Evolutionary conservation across 1,140 invertebrate genomes (phyloP), one percentile per base, ranked within the genome.

Genomic region (Bombus breviceps): DNA sequence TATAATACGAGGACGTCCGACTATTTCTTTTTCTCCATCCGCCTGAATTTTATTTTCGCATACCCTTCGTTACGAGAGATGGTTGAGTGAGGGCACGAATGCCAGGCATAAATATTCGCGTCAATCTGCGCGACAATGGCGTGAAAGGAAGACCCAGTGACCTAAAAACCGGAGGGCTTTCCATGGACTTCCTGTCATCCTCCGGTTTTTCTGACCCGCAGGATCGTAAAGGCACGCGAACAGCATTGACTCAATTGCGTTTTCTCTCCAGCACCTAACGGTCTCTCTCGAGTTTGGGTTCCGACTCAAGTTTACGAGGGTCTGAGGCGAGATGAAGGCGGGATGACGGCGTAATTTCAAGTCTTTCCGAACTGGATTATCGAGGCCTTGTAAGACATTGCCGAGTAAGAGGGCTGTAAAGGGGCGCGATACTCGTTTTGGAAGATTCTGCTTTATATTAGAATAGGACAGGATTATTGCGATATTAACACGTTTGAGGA

Each of bases 371-470:
- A 73, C 47, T 76, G 75, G 76, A 88, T 88, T 81, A 89, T 81
- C 76, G 72, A 66, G 77, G 47, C 41, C 80, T 85, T 75, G 87
- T 88, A 76, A 80, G 86, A 85, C 66, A 81, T 64, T 39, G 74
- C 39, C 34, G 37, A 34, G 18, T 62, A 47, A 57, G 13, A 32
- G 69, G 57, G 32, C 4, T 37, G 41, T 25, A 53, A 74, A 75
- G n/a, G 32, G 22, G 57, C 12, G 18, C 22, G 69, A 22, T 5
- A 71, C 69, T 39, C 12, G 12, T 39, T 71, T 28, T 12, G 22
- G 2, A 6, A 15, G n/a, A 32, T 64, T 64, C 47, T 53, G 47
- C 47, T 8, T 64, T 32, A 32, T 64, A 18, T 32, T 32, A 32
- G n/a, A n/a, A 18, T 13, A 15, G n/a, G n/a, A 1, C 1, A 15